Evolutionary conservation across 1,140 invertebrate species (phyloP).

Genomic region (Cyrtorhinus lividipennis): DNA sequence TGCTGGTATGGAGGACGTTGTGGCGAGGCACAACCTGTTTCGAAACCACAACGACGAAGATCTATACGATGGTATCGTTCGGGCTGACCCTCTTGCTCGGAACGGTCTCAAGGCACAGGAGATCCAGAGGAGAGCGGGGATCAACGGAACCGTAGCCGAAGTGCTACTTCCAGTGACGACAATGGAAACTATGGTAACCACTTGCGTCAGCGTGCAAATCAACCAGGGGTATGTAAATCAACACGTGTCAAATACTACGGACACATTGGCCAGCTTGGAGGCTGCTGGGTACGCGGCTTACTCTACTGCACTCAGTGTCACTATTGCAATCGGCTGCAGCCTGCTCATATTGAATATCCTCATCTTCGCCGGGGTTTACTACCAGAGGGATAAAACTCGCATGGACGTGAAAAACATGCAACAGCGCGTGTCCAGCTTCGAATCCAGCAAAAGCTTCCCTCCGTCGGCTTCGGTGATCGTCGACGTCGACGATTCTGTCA

Average conservation of each 20-base stretch:
- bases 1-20: conserved; percentile 73
- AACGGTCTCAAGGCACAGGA: conserved; percentile 22
- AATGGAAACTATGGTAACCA: conserved; percentile 34
- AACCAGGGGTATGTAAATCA: conserved; percentile 36
- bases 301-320: conserved; percentile 68
- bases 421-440: conserved; percentile 15
- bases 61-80: conserved; percentile 64
- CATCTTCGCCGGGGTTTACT: conserved; percentile 87
- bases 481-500: conserved; percentile 59
- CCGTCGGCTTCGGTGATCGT: conserved; percentile 42
- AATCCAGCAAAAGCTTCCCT: conserved; percentile 19
- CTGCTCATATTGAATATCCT: conserved; percentile 63
- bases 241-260: conserved; percentile 34
- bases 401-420: conserved; percentile 25
- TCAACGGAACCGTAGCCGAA: conserved; percentile 25
- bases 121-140: conserved; percentile 15
- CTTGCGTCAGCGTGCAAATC: conserved; percentile 23
- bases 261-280: conserved; percentile 58
- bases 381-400: conserved; percentile 72
- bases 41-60: conserved; percentile 63
- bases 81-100: conserved; percentile 57
- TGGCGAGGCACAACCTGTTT: conserved; percentile 68
- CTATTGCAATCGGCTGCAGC: conserved; percentile 76
- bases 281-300: conserved; percentile 61
- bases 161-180: conserved; percentile 34